Evolutionary conservation across 2,797 vertebrate species (phyloP), one percentile per base, ranked within the genome.

Genomic region (Luscinia luscinia): DNA sequence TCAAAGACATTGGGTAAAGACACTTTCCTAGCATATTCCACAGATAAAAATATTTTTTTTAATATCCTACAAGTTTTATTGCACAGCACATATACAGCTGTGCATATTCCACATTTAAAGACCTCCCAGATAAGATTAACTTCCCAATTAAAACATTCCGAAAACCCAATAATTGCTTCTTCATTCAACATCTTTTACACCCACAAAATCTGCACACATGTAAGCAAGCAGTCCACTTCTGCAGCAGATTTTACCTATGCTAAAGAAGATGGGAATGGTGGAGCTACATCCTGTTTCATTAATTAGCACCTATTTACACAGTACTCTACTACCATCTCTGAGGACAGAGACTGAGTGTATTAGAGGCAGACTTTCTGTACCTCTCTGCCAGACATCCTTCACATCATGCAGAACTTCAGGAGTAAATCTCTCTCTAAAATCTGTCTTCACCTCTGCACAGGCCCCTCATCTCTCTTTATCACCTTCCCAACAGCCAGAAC

Each of bases 221-320:
- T 34, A 75, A 74, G 34, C 40, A 81, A 76, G 41, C 1, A 87
- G 28, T 22, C 41, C 26, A 8, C 21, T 45, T 59, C 45, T 30
- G 40, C 21, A 70, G 61, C 40, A 75, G n/a, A 30, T 78, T 86
- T 78, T 45, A 89, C 27, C 57, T 43, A 17, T 12, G 36, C 15
- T 28, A 30, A 61, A 77, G 59, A 79, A 73, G 58, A 45, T 5
- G 16, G 34, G 10, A 26, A 45, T 54, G 59, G 34, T 41, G 88
- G 40, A 90, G 43, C 22, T 54, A 40, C 34, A 57, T 14, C 23
- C 41, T 52, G 69, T 52, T 72, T 3, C 0, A 0, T 3, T 66
- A 13, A 64, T 38, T 11, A 68, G 45, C 12, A 68, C 24, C 24
- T 45, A 9, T 28, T 73, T 40, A 76, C 38, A 51, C 36, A 74